phyloP scores from a whole-genome alignment of 2,113 vertebrate genomes.

The Steatornis caripensis region DNA sequence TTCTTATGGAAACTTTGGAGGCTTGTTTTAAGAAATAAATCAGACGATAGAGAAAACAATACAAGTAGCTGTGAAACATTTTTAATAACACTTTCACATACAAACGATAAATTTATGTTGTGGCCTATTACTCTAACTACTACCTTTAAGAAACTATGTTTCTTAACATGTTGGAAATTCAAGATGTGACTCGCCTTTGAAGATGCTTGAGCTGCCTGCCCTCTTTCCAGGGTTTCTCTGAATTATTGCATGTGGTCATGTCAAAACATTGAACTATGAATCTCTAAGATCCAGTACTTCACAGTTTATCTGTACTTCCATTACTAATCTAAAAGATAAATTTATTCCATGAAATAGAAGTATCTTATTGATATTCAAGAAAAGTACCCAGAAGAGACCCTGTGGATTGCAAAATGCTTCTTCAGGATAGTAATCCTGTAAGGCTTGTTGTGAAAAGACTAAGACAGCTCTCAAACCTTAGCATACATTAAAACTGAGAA shows the following conservation, averaged over 20 bases:
- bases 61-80: background rate
- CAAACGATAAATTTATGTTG: background rate
- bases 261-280: constrained; percentile 25
- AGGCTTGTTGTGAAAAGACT: background rate
- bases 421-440: background rate
- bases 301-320: background rate
- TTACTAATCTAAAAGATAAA: constrained; percentile 20
- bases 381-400: background rate
- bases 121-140: background rate
- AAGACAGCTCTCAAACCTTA: background rate
- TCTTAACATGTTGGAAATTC: background rate
- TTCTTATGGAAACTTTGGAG: background rate
- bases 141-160: background rate
- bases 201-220: background rate
- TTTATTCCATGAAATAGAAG: constrained; percentile 6
- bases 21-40: background rate
- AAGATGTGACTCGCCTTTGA: background rate
- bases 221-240: background rate
- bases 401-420: background rate
- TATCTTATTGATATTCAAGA: background rate
- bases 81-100: background rate
- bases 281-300: background rate
- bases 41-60: background rate
- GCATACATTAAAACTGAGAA: background rate
- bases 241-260: background rate